phyloP scores from a whole-genome alignment of 2,888 invertebrate genomes.

The Perizoma flavofasciatum region DNA sequence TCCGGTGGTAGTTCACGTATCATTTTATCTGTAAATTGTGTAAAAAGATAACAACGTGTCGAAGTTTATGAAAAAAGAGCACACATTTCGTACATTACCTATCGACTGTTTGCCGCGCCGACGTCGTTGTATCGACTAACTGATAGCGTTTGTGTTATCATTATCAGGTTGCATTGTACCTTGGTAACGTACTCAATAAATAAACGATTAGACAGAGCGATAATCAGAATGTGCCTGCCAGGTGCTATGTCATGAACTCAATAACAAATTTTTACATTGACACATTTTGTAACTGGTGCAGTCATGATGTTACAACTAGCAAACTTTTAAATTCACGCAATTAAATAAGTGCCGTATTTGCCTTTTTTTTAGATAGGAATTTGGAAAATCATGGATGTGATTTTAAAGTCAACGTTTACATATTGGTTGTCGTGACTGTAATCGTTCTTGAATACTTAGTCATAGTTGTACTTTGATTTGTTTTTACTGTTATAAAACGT shows the following conservation, averaged over 20 bases:
- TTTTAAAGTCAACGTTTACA: too few species aligned
- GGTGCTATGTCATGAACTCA: background rate
- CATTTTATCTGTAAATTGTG: conserved; percentile 42
- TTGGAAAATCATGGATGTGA: too few species aligned
- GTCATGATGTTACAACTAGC: too few species aligned
- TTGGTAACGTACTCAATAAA: conserved; percentile 32
- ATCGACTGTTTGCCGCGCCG: conserved; percentile 35
- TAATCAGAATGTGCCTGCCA: background rate
- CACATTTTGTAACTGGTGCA: too few species aligned
- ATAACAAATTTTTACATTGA: too few species aligned
- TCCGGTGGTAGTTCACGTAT: conserved; percentile 69
- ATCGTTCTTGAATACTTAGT: too few species aligned
- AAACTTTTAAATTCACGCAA: too few species aligned
- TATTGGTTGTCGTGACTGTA: too few species aligned
- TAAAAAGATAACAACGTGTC: background rate
- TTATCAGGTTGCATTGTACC: conserved; percentile 30
- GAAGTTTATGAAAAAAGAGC: conserved; percentile 4
- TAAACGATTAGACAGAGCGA: conserved; percentile 25
- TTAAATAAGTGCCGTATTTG: too few species aligned
- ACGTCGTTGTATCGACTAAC: conserved; percentile 48
- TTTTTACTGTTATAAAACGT: too few species aligned
- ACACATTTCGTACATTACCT: conserved; percentile 31
- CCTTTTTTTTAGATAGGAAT: too few species aligned
- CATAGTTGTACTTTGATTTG: too few species aligned
- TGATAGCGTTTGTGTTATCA: conserved; percentile 52